Evolutionary conservation across 2,888 invertebrate genomes (phyloP), one percentile per base, ranked within the genome.

Genomic region (Blomia tropicalis): DNA sequence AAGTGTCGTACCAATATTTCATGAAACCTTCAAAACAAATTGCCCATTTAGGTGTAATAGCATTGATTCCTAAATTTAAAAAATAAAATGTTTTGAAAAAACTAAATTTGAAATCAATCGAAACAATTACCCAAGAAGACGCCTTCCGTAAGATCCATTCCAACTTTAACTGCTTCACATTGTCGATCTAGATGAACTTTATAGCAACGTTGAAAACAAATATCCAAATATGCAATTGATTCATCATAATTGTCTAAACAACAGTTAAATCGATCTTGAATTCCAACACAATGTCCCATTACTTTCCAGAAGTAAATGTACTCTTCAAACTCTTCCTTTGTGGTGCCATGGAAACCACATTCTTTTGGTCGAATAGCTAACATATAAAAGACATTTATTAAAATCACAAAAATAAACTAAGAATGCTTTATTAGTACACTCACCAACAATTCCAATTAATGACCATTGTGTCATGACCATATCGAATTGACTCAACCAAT

Each of bases 381-480:
- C 11, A 36, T 11, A 36, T 36, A 17, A 36, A 36, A 44, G 14
- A 11, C 14, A n/a, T n/a, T n/a, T n/a, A n/a, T n/a, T n/a, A n/a
- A n/a, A n/a, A n/a, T n/a, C n/a, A 47, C n/a, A 7, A 47, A 25
- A 47, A 7, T 47, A 27, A 7, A 22, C 14, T 47, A 7, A n/a
- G 11, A 47, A n/a, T 7, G 36, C 14, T 7, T 47, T 7, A 22
- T 47, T 47, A n/a, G n/a, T n/a, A 47, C 2, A 75, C 63, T 84
- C 71, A 0, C 86, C 72, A 0, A 81, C 77, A 67, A 82, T 82
- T 0, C 88, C 90, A 71, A 90, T 80, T 71, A 91, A 90, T 2
- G 87, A 89, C 71, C 86, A 87, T 73, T 87, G 87, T 0, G 91
- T 88, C n/a, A 90, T 72, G 0, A 84, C 84, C 79, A 92, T 81